Base-by-base conservation (phyloP, 2,888 invertebrate genomes). In the Eudasyphora cyanicolor region DNA sequence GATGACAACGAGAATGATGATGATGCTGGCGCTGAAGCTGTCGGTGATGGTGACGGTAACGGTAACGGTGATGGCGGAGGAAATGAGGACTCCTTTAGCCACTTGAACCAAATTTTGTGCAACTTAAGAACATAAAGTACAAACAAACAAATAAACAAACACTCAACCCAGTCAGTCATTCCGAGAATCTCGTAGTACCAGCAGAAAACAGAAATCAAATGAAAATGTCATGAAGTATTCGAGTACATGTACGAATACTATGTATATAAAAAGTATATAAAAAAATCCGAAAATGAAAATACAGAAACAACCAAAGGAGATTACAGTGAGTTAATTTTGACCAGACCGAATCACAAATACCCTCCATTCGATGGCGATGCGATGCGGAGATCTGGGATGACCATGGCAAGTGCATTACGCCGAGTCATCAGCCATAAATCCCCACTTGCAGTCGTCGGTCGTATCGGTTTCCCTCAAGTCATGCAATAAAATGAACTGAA, bases 211-310 rank as follows among this genome's bases (percentile, higher is more conserved):
- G 35, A 70, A 62, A 70, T 62, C 24, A 75, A 75, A 75, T 75
- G 35, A 74, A 79, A 79, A 67, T 74, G 54, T 75, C 79, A 75
- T 69, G 54, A 60, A 67, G 42, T 21, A 42, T n/a, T n/a, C n/a
- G n/a, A n/a, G n/a, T n/a, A n/a, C n/a, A n/a, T n/a, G n/a, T n/a
- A n/a, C n/a, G n/a, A n/a, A n/a, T n/a, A n/a, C n/a, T n/a, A n/a
- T n/a, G n/a, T n/a, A n/a, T n/a, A n/a, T n/a, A n/a, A n/a, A n/a
- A 38, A 75, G 10, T 73, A 38, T 32, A 78, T 24, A 35, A 29
- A 78, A 78, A 32, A 60, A 35, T 38, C 45, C n/a, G 21, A 57
- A 32, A 35, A 17, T 2, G 19, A 64, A 64, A 64, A 24, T 19
- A 27, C 27, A n/a, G 27, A 2, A 60, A 27, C n/a, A n/a, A 60